Evolutionary conservation across 2,113 vertebrate genomes (phyloP).

Genomic region (Alexandromys fortis): DNA sequence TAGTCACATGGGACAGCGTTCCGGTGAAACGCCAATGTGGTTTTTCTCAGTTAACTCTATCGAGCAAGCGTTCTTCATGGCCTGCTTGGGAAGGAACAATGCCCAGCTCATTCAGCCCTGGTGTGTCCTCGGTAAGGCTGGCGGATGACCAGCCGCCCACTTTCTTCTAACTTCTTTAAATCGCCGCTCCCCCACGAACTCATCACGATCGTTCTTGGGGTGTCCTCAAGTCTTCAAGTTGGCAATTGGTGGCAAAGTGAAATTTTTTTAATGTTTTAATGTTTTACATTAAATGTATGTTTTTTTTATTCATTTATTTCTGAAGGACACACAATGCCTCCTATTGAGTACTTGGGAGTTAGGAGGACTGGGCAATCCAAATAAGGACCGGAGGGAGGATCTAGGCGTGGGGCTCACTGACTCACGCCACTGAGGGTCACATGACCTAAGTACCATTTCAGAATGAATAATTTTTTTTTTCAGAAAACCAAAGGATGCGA

Average conservation of each 20-base stretch:
- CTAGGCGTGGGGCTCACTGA: too few species aligned
- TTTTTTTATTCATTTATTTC: background rate
- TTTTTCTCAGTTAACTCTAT: background rate
- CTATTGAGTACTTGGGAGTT: background rate
- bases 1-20: background rate
- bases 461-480: background rate
- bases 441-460: background rate
- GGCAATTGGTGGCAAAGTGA: background rate
- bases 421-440: accelerated
- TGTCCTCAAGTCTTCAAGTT: background rate
- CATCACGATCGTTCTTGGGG: background rate
- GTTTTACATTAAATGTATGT: background rate
- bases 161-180: background rate
- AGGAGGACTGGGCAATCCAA: background rate
- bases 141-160: background rate
- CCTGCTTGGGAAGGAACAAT: background rate
- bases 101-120: background rate
- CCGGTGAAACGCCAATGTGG: background rate
- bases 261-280: background rate
- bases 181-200: background rate
- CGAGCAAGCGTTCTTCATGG: background rate
- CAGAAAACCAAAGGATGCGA: background rate
- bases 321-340: background rate
- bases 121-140: background rate
- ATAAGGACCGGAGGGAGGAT: background rate